Conservation (phyloP, 92 coral and sea anemone species). For the Phenganax marumi region DNA sequence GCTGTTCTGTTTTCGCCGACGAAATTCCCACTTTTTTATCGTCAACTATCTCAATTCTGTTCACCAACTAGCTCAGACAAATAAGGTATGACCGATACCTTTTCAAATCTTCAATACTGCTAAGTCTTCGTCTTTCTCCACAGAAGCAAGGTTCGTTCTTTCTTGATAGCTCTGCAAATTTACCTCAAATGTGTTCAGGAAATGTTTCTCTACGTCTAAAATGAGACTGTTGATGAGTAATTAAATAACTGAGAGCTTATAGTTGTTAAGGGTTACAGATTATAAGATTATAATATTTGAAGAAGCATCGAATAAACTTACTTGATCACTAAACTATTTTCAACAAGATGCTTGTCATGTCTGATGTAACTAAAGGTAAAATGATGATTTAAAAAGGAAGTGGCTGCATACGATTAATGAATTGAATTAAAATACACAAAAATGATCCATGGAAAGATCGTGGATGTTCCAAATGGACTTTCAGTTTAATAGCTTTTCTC, state of each 20-base stretch:
- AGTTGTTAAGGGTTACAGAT: constrained; percentile 27
- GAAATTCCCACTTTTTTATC: too few species aligned
- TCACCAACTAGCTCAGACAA: too few species aligned
- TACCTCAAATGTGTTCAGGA: background rate
- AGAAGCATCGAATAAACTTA: background rate
- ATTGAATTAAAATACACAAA: background rate
- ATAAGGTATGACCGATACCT: background rate
- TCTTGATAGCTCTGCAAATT: background rate
- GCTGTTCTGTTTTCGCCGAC: too few species aligned
- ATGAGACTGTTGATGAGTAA: background rate
- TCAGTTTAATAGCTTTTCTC: too few species aligned
- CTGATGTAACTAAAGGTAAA: background rate
- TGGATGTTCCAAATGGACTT: too few species aligned
- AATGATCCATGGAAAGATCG: background rate
- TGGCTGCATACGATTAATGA: background rate
- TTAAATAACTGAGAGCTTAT: background rate
- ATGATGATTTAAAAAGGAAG: constrained; percentile 12
- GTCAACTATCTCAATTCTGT: too few species aligned
- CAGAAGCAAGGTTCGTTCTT: background rate
- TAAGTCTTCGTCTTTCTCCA: background rate
- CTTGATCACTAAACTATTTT: background rate
- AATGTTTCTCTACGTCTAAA: background rate
- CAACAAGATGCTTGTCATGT: background rate
- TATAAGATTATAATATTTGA: constrained; percentile 32
- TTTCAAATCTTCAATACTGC: background rate